These are phyloP conservation scores for Acanthoscelides obtectus DNA, from an alignment of 2,888 invertebrate genomes.

Conservation along the genomic window DNA sequence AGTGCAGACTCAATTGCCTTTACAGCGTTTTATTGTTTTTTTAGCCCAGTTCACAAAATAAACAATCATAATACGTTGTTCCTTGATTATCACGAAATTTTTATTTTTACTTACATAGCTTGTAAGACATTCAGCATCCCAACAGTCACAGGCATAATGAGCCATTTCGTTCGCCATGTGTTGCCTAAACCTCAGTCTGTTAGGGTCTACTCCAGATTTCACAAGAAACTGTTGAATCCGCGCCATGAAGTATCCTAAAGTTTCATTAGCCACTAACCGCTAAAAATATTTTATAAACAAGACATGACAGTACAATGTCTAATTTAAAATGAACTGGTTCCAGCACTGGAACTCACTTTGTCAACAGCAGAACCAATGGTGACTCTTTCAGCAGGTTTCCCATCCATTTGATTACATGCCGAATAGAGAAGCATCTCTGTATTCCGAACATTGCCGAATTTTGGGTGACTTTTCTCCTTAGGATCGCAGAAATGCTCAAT, in stretches of 20 bases:
- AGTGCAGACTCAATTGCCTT: too few relatives aligned
- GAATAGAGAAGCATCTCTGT: slow-evolving; percentile 83
- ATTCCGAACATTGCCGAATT: slow-evolving; percentile 75
- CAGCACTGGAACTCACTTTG: slow-evolving; percentile 43
- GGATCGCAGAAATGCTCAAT: slow-evolving; percentile 99
- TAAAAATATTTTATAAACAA: slow-evolving; percentile 33
- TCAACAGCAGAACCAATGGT: slow-evolving; percentile 88
- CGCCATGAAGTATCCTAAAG: slow-evolving; percentile 96
- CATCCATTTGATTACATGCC: slow-evolving; percentile 97
- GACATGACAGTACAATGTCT: background rate
- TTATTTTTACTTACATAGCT: slow-evolving; percentile 66
- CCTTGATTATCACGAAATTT: too few relatives aligned
- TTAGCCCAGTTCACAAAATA: too few relatives aligned
- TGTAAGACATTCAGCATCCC: slow-evolving; percentile 98
- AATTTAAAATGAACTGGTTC: background rate
- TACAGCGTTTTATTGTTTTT: too few relatives aligned
- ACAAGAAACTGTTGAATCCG: slow-evolving; percentile 86
- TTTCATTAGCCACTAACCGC: slow-evolving; percentile 91
- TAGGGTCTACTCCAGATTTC: slow-evolving; percentile 82
- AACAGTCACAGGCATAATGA: slow-evolving; percentile 99
- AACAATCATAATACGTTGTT: background rate
- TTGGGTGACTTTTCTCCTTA: slow-evolving; percentile 77
- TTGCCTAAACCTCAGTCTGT: slow-evolving; percentile 89
- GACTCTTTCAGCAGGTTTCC: slow-evolving; percentile 72
- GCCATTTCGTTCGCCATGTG: slow-evolving; percentile 99